phyloP scores from a whole-genome alignment of 2,113 vertebrate genomes.

The Colossoma macropomum region DNA sequence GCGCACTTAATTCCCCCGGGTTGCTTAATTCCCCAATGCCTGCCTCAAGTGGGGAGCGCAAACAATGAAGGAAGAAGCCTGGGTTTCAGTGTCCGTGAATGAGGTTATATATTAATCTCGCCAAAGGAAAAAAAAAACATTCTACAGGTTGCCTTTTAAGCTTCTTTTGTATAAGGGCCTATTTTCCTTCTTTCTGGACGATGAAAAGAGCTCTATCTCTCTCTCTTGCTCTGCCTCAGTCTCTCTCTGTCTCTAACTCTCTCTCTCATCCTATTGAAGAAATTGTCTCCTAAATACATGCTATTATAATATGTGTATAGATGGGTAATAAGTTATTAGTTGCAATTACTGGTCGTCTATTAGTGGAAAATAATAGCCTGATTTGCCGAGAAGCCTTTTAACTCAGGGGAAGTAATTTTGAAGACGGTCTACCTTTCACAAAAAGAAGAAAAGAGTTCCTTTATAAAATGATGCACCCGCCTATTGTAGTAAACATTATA shows the following conservation, averaged over 20 bases:
- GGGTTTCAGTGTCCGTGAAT: constrained; percentile 77
- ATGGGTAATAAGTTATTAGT: constrained; percentile 86
- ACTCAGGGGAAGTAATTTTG: constrained; percentile 83
- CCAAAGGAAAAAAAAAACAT: constrained; percentile 77
- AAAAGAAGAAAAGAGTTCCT: constrained; percentile 77
- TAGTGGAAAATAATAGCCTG: constrained; percentile 81
- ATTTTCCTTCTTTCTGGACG: constrained; percentile 74
- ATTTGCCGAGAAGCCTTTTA: constrained; percentile 80
- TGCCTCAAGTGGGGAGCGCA: constrained; percentile 72
- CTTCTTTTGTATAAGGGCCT: constrained; percentile 77
- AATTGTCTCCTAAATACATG: constrained; percentile 83
- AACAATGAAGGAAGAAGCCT: constrained; percentile 80
- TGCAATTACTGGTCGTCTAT: constrained; percentile 88
- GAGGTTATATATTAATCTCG: constrained; percentile 83
- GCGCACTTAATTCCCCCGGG: constrained; percentile 71
- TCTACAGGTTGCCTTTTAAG: constrained; percentile 84
- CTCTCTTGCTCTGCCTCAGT: constrained; percentile 50
- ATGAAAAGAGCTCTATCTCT: constrained; percentile 69
- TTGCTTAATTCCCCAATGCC: constrained; percentile 70
- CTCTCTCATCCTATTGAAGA: constrained; percentile 74
- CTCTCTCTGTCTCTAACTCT: constrained; percentile 54
- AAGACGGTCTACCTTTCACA: constrained; percentile 77
- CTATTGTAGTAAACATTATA: constrained; percentile 81
- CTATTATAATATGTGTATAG: constrained; percentile 85
- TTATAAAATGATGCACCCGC: constrained; percentile 76